Evolutionary conservation across 2,888 invertebrate species (phyloP).

Genomic region (Epistrophe eligans): DNA sequence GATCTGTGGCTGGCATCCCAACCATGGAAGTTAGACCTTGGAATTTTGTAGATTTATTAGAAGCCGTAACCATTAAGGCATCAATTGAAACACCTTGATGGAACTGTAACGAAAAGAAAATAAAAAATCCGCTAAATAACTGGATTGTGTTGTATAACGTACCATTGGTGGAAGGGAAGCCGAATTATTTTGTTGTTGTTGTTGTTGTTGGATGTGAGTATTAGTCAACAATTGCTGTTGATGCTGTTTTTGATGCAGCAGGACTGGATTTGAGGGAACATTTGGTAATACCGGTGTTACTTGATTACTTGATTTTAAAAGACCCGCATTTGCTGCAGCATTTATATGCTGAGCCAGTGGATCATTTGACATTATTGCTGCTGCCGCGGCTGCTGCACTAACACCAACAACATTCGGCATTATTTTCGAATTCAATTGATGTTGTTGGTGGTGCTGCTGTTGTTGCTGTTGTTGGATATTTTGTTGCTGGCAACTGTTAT

Average conservation of each 20-base stretch:
- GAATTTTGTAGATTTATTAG: conserved; percentile 61
- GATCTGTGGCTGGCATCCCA: conserved; percentile 61
- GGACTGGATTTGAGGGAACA: conserved; percentile 48
- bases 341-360: conserved; percentile 48
- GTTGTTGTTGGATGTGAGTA: conserved; percentile 76
- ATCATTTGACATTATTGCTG: conserved; percentile 72
- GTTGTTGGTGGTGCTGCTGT: conserved; percentile 72
- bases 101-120: conserved; percentile 65
- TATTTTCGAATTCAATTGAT: conserved; percentile 58
- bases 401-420: conserved; percentile 69
- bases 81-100: conserved; percentile 76
- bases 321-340: conserved; percentile 55
- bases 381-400: conserved; percentile 49
- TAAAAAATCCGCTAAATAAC: conserved; percentile 57
- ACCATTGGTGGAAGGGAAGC: conserved; percentile 80
- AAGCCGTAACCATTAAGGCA: conserved; percentile 73
- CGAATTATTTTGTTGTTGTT: conserved; percentile 79
- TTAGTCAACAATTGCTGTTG: conserved; percentile 70
- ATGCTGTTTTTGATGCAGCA: conserved; percentile 66
- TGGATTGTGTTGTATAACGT: conserved; percentile 58
- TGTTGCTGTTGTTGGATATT: conserved; percentile 65
- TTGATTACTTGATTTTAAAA: conserved; percentile 77
- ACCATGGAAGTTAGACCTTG: conserved; percentile 61
- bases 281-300: conserved; percentile 71
- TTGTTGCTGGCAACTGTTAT: conserved; percentile 80